A percentile compares a stretch with the other conserved stretches of the same genome.
Conservation (phyloP, 2,113 vertebrate genomes). For the Clarias gariepinus region DNA sequence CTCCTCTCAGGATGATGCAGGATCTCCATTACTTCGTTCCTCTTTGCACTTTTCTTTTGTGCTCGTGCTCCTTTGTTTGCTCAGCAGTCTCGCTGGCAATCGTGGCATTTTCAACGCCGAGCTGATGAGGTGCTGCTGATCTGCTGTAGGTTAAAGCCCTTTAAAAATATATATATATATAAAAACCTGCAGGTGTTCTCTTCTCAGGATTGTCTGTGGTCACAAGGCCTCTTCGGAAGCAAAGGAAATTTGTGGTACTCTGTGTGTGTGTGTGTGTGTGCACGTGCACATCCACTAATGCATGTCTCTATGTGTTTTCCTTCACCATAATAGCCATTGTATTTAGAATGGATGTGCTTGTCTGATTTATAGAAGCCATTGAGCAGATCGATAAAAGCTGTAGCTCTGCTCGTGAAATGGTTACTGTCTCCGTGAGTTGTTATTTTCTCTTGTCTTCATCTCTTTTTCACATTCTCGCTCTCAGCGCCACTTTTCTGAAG, state of each 20-base stretch:
- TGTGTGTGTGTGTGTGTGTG: background rate
- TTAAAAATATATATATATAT: background rate
- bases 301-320: conserved; percentile 36
- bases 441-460: conserved; percentile 21
- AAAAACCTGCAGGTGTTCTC: conserved; percentile 22
- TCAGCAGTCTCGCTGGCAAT: conserved; percentile 31
- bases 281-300: conserved; percentile 13
- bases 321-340: conserved; percentile 34
- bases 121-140: conserved; percentile 17
- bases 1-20: conserved; percentile 11
- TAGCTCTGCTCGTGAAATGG: conserved; percentile 43
- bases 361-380: conserved; percentile 52
- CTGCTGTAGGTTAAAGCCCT: background rate
- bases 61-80: conserved; percentile 10
- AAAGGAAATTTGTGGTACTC: background rate
- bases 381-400: conserved; percentile 54
- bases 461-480: conserved; percentile 12
- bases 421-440: conserved; percentile 33
- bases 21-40: conserved; percentile 6
- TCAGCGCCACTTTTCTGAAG: conserved; percentile 19
- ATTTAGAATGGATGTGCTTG: conserved; percentile 37
- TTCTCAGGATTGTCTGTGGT: conserved; percentile 2
- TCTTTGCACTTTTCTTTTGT: conserved; percentile 27
- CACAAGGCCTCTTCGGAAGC: background rate
- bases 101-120: background rate